Evolutionary conservation across 2,113 vertebrate species (phyloP).

Genomic region (Nasalis larvatus): DNA sequence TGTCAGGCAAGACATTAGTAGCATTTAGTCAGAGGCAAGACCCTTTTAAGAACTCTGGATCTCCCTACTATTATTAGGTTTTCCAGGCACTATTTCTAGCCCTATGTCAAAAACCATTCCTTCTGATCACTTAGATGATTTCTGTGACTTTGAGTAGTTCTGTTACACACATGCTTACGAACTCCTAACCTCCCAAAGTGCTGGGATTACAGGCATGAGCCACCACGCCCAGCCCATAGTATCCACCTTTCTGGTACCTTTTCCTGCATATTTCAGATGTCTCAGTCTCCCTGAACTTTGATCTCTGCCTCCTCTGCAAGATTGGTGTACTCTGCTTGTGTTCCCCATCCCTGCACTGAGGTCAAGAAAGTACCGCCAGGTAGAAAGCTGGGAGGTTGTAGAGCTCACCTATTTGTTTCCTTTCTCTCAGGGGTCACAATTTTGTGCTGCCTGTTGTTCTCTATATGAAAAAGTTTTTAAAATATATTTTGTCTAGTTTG

Average conservation of each 20-base stretch:
- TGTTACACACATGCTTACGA: not conserved
- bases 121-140: not conserved
- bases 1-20: not conserved
- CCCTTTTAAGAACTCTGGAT: not conserved
- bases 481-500: not conserved
- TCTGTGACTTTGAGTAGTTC: not conserved
- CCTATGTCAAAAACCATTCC: not conserved
- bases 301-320: not conserved
- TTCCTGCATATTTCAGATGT: not conserved
- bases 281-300: not conserved
- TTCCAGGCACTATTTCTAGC: not conserved
- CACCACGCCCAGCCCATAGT: no score
- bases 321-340: not conserved
- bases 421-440: not conserved
- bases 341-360: not conserved
- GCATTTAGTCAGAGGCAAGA: not conserved
- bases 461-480: not conserved
- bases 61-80: not conserved
- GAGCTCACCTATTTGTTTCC: not conserved
- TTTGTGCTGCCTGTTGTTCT: not conserved
- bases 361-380: not conserved
- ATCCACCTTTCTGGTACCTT: not conserved
- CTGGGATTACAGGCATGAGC: no score
- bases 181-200: no score
- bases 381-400: not conserved